These are phyloP conservation scores for Choristoneura fumiferana DNA, from an alignment of 1,140 invertebrate species.

Conservation along the genomic window DNA sequence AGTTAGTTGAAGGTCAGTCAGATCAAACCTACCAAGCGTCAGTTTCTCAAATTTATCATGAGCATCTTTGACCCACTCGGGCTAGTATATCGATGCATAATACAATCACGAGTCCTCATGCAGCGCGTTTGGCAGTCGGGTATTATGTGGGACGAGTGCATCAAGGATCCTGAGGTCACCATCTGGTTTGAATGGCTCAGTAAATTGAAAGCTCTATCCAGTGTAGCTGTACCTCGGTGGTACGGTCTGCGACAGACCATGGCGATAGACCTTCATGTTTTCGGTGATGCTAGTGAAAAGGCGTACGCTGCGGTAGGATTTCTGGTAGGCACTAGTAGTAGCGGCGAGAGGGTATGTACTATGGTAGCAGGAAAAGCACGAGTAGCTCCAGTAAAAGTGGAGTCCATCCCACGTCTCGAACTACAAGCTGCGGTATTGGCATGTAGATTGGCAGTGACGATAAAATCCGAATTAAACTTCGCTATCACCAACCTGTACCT, in stretches of 20 bases:
- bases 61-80: conserved; percentile 52
- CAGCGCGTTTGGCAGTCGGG: conserved; percentile 45
- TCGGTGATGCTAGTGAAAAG: conserved; percentile 19
- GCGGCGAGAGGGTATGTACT: neutral
- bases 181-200: conserved; percentile 17
- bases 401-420: conserved; percentile 45
- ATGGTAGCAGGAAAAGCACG: conserved; percentile 17
- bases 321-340: neutral
- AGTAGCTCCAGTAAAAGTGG: conserved; percentile 24
- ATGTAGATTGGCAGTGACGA: conserved; percentile 21
- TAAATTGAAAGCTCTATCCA: neutral
- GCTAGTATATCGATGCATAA: neutral
- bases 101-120: conserved; percentile 43
- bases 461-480: conserved; percentile 21
- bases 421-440: conserved; percentile 43
- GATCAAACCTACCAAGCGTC: conserved; percentile 27
- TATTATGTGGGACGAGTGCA: conserved; percentile 43
- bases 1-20: neutral
- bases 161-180: neutral
- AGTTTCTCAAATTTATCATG: conserved; percentile 27
- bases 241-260: conserved; percentile 22
- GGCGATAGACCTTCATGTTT: conserved; percentile 32
- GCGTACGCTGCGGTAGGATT: neutral
- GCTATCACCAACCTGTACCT: neutral
- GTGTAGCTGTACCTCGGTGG: neutral